Conservation (phyloP, 1,140 invertebrate genomes). For the Micrasema minimum region DNA sequence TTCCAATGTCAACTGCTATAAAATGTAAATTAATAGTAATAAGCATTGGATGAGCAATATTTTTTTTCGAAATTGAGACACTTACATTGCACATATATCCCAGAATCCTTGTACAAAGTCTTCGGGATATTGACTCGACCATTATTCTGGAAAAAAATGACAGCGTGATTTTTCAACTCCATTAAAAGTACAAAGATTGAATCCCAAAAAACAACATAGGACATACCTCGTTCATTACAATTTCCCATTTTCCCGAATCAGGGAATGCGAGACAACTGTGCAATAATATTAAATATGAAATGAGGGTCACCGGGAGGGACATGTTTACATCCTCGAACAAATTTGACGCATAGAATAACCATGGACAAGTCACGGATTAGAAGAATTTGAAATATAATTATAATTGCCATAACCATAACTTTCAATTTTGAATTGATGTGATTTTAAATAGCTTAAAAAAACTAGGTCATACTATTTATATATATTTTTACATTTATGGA, state of each 20-base stretch:
- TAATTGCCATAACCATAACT: too few species aligned
- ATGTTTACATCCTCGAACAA: constrained; percentile 43
- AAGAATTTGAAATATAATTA: too few species aligned
- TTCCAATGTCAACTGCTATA: too few species aligned
- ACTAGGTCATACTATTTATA: too few species aligned
- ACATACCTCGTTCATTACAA: constrained; percentile 55
- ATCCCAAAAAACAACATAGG: neutral
- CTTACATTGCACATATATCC: constrained; percentile 61
- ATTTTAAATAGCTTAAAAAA: too few species aligned
- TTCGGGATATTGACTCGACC: constrained; percentile 56
- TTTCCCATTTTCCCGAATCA: constrained; percentile 61
- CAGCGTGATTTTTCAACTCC: constrained; percentile 13
- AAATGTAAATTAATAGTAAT: too few species aligned
- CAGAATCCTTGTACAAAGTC: constrained; percentile 59
- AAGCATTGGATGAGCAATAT: too few species aligned
- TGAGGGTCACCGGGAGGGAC: constrained; percentile 25
- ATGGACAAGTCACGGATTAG: too few species aligned
- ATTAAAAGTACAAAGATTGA: too few species aligned
- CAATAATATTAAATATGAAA: constrained; percentile 41
- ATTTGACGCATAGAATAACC: constrained; percentile 39
- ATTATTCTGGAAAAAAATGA: constrained; percentile 51
- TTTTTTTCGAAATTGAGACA: too few species aligned
- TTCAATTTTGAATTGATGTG: too few species aligned
- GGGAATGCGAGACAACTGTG: constrained; percentile 50
- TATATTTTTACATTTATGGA: too few species aligned